These are phyloP conservation scores for Drosophila nasuta DNA, from an alignment of 1,140 invertebrate genomes.

Conservation along the genomic window DNA sequence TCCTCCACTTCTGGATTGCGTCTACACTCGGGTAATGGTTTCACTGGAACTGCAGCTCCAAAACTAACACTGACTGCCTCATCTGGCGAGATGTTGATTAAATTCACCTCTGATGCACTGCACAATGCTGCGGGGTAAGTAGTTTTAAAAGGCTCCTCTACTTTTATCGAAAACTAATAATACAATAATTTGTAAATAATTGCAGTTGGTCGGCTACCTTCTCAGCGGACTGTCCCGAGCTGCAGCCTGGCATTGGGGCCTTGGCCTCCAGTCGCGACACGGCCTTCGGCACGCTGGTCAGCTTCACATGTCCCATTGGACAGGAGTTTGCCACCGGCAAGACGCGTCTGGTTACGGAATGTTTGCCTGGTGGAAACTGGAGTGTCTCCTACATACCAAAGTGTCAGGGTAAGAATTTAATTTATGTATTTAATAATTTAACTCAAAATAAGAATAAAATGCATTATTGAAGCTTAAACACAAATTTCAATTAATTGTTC, in stretches of 20 bases:
- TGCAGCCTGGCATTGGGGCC: constrained; percentile 93
- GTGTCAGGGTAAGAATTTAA: constrained; percentile 89
- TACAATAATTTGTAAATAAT: not conserved
- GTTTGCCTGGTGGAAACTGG: constrained; percentile 96
- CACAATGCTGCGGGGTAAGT: constrained; percentile 88
- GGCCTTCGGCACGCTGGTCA: constrained; percentile 95
- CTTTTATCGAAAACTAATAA: not conserved
- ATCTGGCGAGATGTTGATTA: constrained; percentile 95
- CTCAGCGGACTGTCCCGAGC: constrained; percentile 95
- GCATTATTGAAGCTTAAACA: too few species aligned
- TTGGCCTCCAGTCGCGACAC: constrained; percentile 96
- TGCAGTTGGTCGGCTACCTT: constrained; percentile 95
- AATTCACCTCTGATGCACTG: constrained; percentile 95
- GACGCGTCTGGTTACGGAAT: constrained; percentile 92
- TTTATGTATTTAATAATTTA: too few species aligned
- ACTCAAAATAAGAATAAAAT: too few species aligned
- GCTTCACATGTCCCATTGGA: constrained; percentile 95
- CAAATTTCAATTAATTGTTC: not conserved
- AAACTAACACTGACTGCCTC: constrained; percentile 96
- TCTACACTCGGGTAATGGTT: constrained; percentile 95
- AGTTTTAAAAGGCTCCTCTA: too few species aligned
- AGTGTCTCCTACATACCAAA: constrained; percentile 95
- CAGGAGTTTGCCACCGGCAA: constrained; percentile 98
- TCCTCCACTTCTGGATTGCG: constrained; percentile 92
- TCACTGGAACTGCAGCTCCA: constrained; percentile 90